Base-by-base conservation (phyloP, 2,888 invertebrate genomes). In the Lepidocyrtoides sp. region DNA sequence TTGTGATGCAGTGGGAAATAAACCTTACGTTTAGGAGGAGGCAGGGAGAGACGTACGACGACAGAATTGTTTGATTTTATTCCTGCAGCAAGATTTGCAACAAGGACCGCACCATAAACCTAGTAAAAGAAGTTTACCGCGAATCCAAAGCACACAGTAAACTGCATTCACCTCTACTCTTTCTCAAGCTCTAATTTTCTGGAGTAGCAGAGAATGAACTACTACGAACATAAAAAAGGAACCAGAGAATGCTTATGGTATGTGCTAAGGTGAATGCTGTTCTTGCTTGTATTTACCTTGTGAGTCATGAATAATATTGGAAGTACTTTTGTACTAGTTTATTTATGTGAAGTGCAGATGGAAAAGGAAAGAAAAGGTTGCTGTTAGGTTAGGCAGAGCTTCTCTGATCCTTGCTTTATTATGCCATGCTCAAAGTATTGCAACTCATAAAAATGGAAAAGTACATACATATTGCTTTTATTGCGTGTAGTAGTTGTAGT, bases 301-400 rank as follows among this genome's bases (percentile, higher is more conserved):
- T n/a, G n/a, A n/a, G n/a, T n/a, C n/a, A n/a, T n/a, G n/a, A n/a
- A n/a, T n/a, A n/a, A 63, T 63, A 63, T 63, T 63, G 29, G n/a
- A 63, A 63, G 26, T 29, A 63, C 29, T 63, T 63, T 63, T n/a
- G 20, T 26, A 7, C 63, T 29, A 5, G 26, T 63, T 26, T 63
- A 63, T 63, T 63, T 63, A 63, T 63, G 63, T 17, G 63, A 2
- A 26, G 63, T 63, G 63, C 29, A 63, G 63, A 63, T 12, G 1
- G 1, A 5, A 54, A 17, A 54, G n/a, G 54, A 54, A 54, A 17
- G 7, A 7, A 54, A 54, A 8, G 17, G 54, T 54, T n/a, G 54
- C 4, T 54, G n/a, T 54, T 54, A 2, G 54, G n/a, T 8, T 51
- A n/a, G n/a, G n/a, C n/a, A n/a, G n/a, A n/a, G n/a, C n/a, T n/a